Base-by-base conservation (phyloP, 2,113 vertebrate genomes). In the Gavialis gangeticus region DNA sequence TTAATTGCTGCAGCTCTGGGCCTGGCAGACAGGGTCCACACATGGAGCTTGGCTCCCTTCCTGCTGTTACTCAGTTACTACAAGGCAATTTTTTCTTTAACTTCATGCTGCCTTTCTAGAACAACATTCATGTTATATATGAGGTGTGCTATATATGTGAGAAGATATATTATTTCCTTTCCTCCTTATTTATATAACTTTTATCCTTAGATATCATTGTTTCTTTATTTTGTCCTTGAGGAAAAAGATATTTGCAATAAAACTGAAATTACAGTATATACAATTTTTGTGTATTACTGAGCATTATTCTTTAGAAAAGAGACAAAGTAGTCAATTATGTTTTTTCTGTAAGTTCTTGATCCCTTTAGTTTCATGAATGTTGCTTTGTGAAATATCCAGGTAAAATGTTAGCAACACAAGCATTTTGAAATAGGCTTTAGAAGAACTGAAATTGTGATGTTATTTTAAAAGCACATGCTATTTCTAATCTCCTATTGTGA, bases 291-390 rank as follows among this genome's bases (percentile, higher is more conserved):
- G 60, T 24, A 62, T 62, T 62, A 62, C 25, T 25, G 21, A 21
- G 10, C 24, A 22, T 24, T 24, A 7, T 24, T 10, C 25, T 25
- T 25, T 62, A 24, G 83, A 54, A 71, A 60, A 30, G 2, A 5
- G 22, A 4, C 5, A 12, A 22, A 21, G 64, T 84, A 0, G 1
- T 9, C 0, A 30, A 3, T 7, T 54, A 3, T 3, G 2, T 56
- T 25, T 63, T n/a, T 63, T 82, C 27, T 3, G 21, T 62, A 1
- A 5, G 15, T 9, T 0, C 17, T 27, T 75, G 55, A 64, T 75
- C 60, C 58, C 22, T 34, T 80, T 79, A 69, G 14, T 22, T 81
- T 76, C 57, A 6, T 76, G 63, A 11, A 55, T 75, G 5, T 82
- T 6, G 75, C 2, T 10, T 12, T 79, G 14, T 12, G 46, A 59